Evolutionary conservation across 2,888 invertebrate species (phyloP).

Genomic region (Eretmocerus hayati): DNA sequence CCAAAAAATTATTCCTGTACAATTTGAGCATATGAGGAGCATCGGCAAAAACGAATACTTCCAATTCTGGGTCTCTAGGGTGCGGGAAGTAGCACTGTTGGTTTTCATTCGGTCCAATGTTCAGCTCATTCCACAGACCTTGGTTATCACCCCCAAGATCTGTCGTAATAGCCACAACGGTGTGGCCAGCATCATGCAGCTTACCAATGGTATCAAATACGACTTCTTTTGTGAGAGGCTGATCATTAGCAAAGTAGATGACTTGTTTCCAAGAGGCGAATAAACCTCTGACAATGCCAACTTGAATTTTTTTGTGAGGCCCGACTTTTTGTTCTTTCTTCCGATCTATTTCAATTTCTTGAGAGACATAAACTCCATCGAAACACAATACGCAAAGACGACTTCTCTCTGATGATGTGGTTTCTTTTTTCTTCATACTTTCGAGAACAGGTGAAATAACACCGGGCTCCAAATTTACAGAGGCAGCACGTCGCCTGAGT

Average conservation of each 20-base stretch:
- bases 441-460: background rate
- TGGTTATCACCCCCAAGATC: slow-evolving; percentile 26
- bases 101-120: background rate
- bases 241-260: slow-evolving; percentile 29
- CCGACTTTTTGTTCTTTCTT: too few relatives aligned
- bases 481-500: background rate
- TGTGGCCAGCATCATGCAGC: slow-evolving; percentile 23
- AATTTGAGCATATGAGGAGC: background rate
- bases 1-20: background rate
- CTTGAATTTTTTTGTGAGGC: too few relatives aligned
- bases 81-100: background rate
- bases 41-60: background rate
- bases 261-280: slow-evolving; percentile 29
- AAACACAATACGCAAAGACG: background rate
- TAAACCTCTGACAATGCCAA: slow-evolving; percentile 2
- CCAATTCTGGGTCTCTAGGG: background rate
- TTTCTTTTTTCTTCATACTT: background rate
- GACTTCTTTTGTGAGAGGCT: slow-evolving; percentile 25
- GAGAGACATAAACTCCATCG: too few relatives aligned
- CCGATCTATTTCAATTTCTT: too few relatives aligned
- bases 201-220: slow-evolving; percentile 22
- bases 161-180: slow-evolving; percentile 28
- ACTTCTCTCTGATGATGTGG: background rate
- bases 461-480: background rate
- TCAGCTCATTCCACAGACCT: background rate